Conservation (phyloP, 2,797 vertebrate species). For the Propithecus perrieri region DNA sequence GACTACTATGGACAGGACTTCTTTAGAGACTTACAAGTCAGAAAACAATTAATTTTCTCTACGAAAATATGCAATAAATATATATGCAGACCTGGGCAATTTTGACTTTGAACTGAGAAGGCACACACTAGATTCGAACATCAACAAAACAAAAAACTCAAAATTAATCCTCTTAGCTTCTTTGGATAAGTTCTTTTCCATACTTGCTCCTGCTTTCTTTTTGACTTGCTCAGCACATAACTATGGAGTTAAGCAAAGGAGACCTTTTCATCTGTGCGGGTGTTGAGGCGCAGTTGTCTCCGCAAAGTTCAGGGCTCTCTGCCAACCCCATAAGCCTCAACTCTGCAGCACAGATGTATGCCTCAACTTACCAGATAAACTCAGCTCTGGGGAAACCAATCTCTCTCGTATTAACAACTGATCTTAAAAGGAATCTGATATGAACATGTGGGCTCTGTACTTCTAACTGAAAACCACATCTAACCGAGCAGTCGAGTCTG, state of each 20-base stretch:
- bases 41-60: conserved; percentile 17
- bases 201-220: not conserved
- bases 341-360: conserved; percentile 40
- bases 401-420: conserved; percentile 59
- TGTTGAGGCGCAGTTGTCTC: conserved; percentile 66
- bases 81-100: not conserved
- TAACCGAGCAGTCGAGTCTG: conserved; percentile 22
- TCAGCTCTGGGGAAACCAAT: not conserved
- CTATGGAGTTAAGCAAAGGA: conserved; percentile 43
- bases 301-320: conserved; percentile 56
- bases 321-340: conserved; percentile 36
- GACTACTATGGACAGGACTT: not conserved
- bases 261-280: conserved; percentile 58
- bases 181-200: conserved; percentile 41
- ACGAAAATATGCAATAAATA: not conserved
- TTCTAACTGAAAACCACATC: conserved; percentile 68
- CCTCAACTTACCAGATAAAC: conserved; percentile 55
- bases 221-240: conserved; percentile 39
- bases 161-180: not conserved
- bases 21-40: not conserved
- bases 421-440: conserved; percentile 67
- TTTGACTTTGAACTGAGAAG: not conserved
- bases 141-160: not conserved
- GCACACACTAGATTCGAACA: not conserved
- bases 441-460: conserved; percentile 40